phyloP scores from a whole-genome alignment of 92 coral and sea anemone genomes.

The Heteractis magnifica region DNA sequence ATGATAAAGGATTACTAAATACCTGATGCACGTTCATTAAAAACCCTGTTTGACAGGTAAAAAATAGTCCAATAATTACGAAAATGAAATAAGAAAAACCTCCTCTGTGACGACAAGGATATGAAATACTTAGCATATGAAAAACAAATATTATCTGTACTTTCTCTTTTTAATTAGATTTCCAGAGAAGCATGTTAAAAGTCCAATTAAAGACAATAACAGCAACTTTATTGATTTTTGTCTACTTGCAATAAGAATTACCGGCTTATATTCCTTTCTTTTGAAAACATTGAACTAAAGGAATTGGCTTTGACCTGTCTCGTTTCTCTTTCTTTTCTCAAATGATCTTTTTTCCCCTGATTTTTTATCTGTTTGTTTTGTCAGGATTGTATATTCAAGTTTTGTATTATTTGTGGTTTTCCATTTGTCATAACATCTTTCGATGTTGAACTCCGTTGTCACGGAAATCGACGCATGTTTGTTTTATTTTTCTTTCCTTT shows the following conservation, averaged over 20 bases:
- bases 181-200: background rate
- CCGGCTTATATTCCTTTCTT: background rate
- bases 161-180: background rate
- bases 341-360: too few relatives aligned
- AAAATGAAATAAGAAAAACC: background rate
- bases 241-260: background rate
- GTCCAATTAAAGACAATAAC: background rate
- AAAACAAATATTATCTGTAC: background rate
- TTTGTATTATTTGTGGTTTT: too few relatives aligned
- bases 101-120: background rate
- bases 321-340: too few relatives aligned
- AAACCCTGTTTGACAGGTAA: background rate
- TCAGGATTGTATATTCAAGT: too few relatives aligned
- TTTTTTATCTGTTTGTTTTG: too few relatives aligned
- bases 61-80: background rate
- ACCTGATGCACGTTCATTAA: background rate
- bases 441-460: too few relatives aligned
- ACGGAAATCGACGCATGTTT: background rate
- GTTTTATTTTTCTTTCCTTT: too few relatives aligned
- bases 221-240: background rate
- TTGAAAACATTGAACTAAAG: too few relatives aligned
- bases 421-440: too few relatives aligned
- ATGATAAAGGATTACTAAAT: background rate
- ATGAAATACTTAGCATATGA: background rate
- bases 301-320: background rate